Conservation (phyloP, 2,888 invertebrate genomes). For the Nomada flava region DNA sequence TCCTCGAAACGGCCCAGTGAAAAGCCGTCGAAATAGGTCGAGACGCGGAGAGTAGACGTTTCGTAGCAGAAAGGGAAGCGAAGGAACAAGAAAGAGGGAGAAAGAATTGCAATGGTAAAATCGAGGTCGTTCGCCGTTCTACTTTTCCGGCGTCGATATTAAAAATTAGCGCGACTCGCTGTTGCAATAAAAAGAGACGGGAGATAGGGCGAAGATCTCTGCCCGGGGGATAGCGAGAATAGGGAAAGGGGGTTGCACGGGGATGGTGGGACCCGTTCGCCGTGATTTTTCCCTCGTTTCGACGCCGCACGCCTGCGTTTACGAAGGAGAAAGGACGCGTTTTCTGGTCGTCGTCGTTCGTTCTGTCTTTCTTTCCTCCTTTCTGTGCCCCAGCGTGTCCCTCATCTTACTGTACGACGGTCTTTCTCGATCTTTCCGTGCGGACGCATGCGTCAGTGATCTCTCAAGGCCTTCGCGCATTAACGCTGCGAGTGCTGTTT, state of each 20-base stretch:
- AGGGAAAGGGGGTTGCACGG: slow-evolving; percentile 5
- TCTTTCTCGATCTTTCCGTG: slow-evolving; percentile 55
- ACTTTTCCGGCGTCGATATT: slow-evolving; percentile 48
- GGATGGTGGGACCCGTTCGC: background rate
- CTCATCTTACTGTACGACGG: background rate
- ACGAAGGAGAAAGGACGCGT: slow-evolving; percentile 40
- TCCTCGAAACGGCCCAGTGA: slow-evolving; percentile 1
- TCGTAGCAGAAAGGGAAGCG: background rate
- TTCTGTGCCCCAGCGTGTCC: background rate
- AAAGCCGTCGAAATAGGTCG: slow-evolving; percentile 22
- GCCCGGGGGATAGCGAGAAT: background rate
- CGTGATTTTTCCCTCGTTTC: slow-evolving; percentile 12
- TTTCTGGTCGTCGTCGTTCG: background rate
- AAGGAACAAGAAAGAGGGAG: background rate
- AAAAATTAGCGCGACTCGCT: slow-evolving; percentile 45
- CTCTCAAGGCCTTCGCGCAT: slow-evolving; percentile 83
- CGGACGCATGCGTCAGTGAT: slow-evolving; percentile 80
- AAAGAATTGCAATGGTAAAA: slow-evolving; percentile 26
- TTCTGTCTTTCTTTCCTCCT: background rate
- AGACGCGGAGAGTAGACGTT: slow-evolving; percentile 3
- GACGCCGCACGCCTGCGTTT: background rate
- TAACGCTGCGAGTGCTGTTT: slow-evolving; percentile 79
- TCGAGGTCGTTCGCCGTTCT: slow-evolving; percentile 46
- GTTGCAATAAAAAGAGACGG: slow-evolving; percentile 1
- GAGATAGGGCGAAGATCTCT: background rate